Evolutionary conservation across 2,113 vertebrate genomes (phyloP).

Genomic region (Pan paniscus): DNA sequence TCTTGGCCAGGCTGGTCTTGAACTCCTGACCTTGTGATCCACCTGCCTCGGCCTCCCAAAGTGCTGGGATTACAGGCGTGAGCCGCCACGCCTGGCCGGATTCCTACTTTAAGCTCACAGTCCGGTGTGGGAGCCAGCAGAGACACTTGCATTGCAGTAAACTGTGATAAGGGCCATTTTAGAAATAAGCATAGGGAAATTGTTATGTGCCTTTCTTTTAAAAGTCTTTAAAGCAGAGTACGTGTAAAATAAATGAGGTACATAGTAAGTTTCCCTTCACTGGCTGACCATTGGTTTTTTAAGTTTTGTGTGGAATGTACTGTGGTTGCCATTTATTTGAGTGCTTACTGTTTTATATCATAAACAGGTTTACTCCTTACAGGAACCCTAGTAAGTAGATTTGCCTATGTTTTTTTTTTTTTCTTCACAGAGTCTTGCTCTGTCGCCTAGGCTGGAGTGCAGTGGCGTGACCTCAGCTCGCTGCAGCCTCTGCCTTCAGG

Average conservation of each 20-base stretch:
- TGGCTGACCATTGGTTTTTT: not conserved
- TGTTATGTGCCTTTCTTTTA: not conserved
- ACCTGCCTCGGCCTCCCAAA: too few species aligned
- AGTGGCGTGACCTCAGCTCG: too few species aligned
- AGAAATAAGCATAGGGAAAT: not conserved
- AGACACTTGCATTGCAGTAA: not conserved
- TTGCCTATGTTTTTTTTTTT: not conserved
- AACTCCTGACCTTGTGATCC: too few species aligned
- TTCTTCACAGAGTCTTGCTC: too few species aligned
- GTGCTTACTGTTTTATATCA: not conserved
- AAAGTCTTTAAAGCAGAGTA: not conserved
- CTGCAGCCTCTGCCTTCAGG: too few species aligned
- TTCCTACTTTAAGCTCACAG: not conserved
- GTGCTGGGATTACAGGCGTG: too few species aligned
- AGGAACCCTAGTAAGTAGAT: not conserved
- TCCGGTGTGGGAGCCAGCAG: not conserved
- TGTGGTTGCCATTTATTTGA: not conserved
- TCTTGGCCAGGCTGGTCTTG: too few species aligned
- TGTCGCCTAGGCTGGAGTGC: too few species aligned
- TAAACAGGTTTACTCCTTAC: not conserved
- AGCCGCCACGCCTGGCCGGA: not conserved
- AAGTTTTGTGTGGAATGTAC: not conserved
- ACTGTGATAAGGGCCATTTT: not conserved
- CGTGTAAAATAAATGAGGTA: not conserved
- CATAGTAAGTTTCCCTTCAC: not conserved